These are phyloP conservation scores for Pteruthius melanotis DNA, from an alignment of 2,113 vertebrate species.

Conservation along the genomic window DNA sequence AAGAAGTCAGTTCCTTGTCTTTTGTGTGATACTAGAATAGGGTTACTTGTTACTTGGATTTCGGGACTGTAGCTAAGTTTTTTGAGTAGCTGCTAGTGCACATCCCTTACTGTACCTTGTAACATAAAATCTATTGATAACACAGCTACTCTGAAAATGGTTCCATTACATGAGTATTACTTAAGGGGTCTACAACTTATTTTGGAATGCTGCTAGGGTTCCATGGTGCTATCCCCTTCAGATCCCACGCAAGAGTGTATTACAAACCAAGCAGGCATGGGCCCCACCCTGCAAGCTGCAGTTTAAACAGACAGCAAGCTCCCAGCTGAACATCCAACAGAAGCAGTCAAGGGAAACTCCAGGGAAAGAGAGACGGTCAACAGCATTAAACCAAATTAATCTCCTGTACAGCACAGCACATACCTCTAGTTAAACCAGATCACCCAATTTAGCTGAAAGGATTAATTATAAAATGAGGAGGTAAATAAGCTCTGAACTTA, in stretches of 20 bases:
- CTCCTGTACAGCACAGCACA: background rate
- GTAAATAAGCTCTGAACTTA: background rate
- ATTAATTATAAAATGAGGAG: background rate
- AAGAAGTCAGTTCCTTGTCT: background rate
- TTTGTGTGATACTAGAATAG: background rate
- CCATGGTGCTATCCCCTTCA: background rate
- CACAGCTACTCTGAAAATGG: background rate
- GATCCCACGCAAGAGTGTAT: background rate
- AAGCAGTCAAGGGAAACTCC: background rate
- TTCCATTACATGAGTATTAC: background rate
- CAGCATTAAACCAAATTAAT: background rate
- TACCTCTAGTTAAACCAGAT: background rate
- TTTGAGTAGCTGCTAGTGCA: background rate
- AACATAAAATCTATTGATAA: background rate
- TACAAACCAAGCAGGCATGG: background rate
- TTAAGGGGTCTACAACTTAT: background rate
- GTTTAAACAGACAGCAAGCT: background rate
- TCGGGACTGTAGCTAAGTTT: background rate
- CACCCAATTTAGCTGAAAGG: background rate
- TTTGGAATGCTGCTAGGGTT: background rate
- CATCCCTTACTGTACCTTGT: background rate
- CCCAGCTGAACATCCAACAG: background rate
- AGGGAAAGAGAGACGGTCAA: background rate
- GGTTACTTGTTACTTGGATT: background rate
- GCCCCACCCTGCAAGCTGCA: background rate